These are phyloP conservation scores for Bos taurus DNA, from an alignment of 2,113 vertebrate species.

Conservation along the genomic window DNA sequence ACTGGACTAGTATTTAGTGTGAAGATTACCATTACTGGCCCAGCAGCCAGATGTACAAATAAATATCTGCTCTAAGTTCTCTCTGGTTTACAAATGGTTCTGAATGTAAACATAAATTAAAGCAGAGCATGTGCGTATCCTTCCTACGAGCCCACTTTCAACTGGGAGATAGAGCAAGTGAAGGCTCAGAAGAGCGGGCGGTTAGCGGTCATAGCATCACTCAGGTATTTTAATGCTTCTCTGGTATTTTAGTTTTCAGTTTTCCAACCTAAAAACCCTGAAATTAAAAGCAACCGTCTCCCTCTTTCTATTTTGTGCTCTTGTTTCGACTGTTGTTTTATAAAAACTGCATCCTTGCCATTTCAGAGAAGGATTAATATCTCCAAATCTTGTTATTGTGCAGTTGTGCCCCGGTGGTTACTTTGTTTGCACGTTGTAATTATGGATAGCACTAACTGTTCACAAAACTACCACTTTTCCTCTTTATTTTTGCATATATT, in stretches of 20 bases:
- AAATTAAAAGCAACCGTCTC: neutral
- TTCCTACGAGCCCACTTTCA: neutral
- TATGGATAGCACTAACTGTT: slow-evolving; percentile 63
- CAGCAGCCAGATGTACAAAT: neutral
- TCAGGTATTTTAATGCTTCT: neutral
- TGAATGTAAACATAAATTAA: neutral
- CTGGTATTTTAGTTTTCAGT: neutral
- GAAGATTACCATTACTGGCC: neutral
- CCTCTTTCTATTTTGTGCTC: slow-evolving; percentile 26
- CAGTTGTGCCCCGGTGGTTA: slow-evolving; percentile 47
- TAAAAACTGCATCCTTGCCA: slow-evolving; percentile 55
- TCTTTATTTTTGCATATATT: slow-evolving; percentile 63
- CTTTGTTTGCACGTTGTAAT: slow-evolving; percentile 70
- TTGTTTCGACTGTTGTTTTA: slow-evolving; percentile 26
- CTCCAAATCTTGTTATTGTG: slow-evolving; percentile 63
- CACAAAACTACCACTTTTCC: slow-evolving; percentile 59
- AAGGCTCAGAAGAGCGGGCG: neutral
- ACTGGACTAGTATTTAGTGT: neutral
- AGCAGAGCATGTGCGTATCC: neutral
- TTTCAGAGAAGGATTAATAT: slow-evolving; percentile 64
- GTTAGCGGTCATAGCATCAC: neutral
- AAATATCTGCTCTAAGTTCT: neutral
- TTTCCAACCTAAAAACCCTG: neutral
- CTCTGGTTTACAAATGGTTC: neutral
- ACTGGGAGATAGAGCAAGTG: neutral